These are phyloP conservation scores for Macrophya annulata DNA, from an alignment of 2,888 invertebrate species.

Conservation along the genomic window DNA sequence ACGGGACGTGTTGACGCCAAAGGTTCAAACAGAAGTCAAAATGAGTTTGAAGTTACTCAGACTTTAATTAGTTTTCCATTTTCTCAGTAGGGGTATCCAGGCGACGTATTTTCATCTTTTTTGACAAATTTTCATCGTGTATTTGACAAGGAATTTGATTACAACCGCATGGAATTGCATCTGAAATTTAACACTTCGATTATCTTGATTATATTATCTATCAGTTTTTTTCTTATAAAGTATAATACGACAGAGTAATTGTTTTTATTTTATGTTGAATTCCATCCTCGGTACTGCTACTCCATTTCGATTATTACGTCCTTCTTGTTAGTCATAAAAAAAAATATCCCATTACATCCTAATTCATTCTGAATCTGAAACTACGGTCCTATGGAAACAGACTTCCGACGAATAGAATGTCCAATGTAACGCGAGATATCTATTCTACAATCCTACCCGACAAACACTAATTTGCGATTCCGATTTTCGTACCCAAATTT, in stretches of 20 bases:
- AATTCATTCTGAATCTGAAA: neutral
- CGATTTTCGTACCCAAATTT: neutral
- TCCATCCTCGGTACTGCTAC: neutral
- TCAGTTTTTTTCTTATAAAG: too few species aligned
- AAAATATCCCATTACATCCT: neutral
- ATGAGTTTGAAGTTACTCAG: slow-evolving; percentile 14
- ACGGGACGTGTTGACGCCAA: neutral
- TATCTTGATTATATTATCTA: too few species aligned
- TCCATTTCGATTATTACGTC: neutral
- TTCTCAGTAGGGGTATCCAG: neutral
- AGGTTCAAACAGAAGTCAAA: slow-evolving; percentile 30
- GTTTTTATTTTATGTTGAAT: neutral
- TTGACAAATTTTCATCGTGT: neutral
- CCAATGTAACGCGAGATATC: slow-evolving; percentile 11
- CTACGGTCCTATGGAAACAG: neutral
- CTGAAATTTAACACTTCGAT: neutral
- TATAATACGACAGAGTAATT: neutral
- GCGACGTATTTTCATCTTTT: neutral
- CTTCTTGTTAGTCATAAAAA: neutral
- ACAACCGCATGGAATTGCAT: neutral
- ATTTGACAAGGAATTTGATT: neutral
- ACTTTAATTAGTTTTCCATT: slow-evolving; percentile 31
- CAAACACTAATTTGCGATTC: slow-evolving; percentile 9
- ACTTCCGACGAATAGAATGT: neutral
- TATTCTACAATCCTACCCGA: neutral